phyloP scores from a whole-genome alignment of 2,888 invertebrate species.

The Parascotia fuliginaria region DNA sequence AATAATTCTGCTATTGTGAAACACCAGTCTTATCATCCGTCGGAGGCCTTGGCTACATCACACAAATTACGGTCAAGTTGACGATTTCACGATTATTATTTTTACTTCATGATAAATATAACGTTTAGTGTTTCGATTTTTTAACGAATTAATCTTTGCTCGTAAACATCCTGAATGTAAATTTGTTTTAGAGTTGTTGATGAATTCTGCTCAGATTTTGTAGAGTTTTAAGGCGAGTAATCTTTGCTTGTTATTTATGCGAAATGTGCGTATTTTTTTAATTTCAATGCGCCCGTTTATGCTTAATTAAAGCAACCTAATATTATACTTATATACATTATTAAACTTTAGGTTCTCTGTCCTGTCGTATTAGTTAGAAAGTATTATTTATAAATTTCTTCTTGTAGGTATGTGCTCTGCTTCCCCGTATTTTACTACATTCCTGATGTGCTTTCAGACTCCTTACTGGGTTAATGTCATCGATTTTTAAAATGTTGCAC shows the following conservation, averaged over 20 bases:
- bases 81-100: conserved; percentile 79
- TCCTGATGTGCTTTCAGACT: too few relatives aligned
- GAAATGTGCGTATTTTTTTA: background rate
- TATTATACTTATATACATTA: too few relatives aligned
- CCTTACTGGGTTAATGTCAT: too few relatives aligned
- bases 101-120: conserved; percentile 69
- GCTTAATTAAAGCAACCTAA: too few relatives aligned
- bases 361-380: too few relatives aligned
- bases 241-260: background rate
- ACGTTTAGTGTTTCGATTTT: conserved; percentile 39
- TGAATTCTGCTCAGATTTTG: conserved; percentile 4
- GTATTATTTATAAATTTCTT: too few relatives aligned
- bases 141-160: conserved; percentile 1
- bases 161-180: conserved; percentile 3
- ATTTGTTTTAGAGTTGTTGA: conserved; percentile 5
- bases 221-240: conserved; percentile 5
- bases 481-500: too few relatives aligned
- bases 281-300: too few relatives aligned
- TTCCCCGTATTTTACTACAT: too few relatives aligned
- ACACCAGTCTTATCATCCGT: conserved; percentile 75
- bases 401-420: too few relatives aligned
- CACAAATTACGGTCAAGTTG: conserved; percentile 85
- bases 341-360: too few relatives aligned
- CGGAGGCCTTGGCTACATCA: conserved; percentile 80
- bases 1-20: conserved; percentile 86